A percentile compares a stretch with the other conserved stretches of the same genome.
Conservation (phyloP, 2,888 invertebrate species). For the Tenthredo notha region DNA sequence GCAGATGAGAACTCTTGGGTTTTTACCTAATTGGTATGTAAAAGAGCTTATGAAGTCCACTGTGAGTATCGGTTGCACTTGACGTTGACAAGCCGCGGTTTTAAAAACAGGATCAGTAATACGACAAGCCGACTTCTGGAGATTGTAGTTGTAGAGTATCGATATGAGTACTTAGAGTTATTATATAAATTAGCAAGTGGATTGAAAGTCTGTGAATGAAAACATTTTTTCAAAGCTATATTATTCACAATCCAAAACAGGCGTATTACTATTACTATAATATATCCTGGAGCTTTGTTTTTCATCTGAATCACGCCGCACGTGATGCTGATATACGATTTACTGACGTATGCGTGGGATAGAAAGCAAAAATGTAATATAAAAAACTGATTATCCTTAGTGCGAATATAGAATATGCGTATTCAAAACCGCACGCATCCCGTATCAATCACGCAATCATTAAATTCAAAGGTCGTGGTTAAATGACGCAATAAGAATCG, state of each 20-base stretch:
- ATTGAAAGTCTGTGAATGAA: constrained; percentile 21
- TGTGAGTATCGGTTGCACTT: constrained; percentile 31
- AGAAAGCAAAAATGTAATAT: not conserved
- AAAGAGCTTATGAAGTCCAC: not conserved
- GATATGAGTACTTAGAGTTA: not conserved
- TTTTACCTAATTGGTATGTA: constrained; percentile 15
- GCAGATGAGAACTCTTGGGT: not conserved
- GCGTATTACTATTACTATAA: not conserved
- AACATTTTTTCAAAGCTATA: not conserved
- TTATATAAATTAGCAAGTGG: constrained; percentile 35
- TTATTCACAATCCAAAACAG: not conserved
- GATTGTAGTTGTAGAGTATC: not conserved
- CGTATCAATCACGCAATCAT: constrained; percentile 15
- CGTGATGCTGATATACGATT: not conserved
- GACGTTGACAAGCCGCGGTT: constrained; percentile 30
- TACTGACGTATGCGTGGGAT: not conserved
- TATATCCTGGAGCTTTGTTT: constrained; percentile 5
- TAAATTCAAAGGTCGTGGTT: not conserved
- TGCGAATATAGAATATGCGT: not conserved
- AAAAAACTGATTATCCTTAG: not conserved
- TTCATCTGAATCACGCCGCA: constrained; percentile 18
- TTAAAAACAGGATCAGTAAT: constrained; percentile 37
- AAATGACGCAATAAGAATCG: constrained; percentile 6
- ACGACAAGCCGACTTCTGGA: not conserved
- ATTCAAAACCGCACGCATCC: constrained; percentile 22